Evolutionary conservation across 2,888 invertebrate species (phyloP).

Genomic region (Megaustenia siamemsis): DNA sequence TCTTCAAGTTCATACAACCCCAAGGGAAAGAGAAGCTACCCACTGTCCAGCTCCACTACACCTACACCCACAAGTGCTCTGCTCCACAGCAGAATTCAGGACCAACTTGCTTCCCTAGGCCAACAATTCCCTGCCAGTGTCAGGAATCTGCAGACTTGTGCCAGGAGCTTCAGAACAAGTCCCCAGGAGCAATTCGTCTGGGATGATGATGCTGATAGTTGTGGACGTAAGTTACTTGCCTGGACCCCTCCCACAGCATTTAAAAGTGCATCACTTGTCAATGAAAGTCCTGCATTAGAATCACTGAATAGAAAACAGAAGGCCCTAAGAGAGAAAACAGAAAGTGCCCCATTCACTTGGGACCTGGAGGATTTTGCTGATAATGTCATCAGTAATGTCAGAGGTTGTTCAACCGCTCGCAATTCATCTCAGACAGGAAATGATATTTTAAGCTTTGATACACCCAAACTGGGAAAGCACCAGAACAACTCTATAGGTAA

Average conservation of each 20-base stretch:
- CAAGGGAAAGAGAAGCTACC: background rate
- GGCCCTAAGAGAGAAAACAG: conserved; percentile 54
- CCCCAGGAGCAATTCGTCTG: conserved; percentile 57
- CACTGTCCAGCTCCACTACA: no score
- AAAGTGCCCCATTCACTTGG: conserved; percentile 58
- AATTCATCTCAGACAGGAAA: background rate
- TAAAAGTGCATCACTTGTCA: background rate
- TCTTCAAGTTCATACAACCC: background rate
- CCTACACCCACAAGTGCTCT: background rate
- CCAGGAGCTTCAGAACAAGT: conserved; percentile 47
- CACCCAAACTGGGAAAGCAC: background rate
- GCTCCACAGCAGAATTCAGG: background rate
- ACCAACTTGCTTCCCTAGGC: background rate
- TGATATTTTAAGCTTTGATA: background rate
- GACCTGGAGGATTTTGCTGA: conserved; percentile 53
- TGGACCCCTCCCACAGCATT: background rate
- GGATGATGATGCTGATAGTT: conserved; percentile 54
- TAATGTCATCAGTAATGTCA: background rate
- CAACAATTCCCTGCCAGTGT: background rate
- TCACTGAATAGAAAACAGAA: conserved; percentile 46
- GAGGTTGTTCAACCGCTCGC: background rate
- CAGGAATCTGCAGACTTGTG: conserved; percentile 44
- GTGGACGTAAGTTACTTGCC: background rate
- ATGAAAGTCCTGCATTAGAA: conserved; percentile 35
- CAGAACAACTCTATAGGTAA: background rate